Evolutionary conservation across 2,113 vertebrate genomes (phyloP), one percentile per base, ranked within the genome.

Genomic region (Myotis davidii): DNA sequence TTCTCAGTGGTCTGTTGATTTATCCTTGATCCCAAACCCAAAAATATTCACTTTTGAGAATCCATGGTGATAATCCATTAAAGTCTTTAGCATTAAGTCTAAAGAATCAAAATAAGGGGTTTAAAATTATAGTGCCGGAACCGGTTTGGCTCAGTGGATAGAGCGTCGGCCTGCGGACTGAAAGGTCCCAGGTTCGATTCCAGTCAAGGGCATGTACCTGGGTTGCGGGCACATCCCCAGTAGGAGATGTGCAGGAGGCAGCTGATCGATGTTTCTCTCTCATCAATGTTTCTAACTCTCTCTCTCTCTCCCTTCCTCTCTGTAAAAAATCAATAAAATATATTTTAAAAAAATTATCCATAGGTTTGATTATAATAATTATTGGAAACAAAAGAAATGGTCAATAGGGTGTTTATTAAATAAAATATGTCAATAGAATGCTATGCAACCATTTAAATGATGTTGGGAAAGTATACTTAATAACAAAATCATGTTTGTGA

Each of bases 91-190:
- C 16, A 74, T 92, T 90, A 72, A 91, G 56, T 64, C 61, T 74
- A 56, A n/a, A 87, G 59, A 93, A 76, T 34, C 32, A 70, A 97
- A 93, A 86, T 76, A 87, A 89, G 16, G 2, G 9, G 27, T 85
- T 95, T 96, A 39, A 78, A 78, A 50, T 82, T 42, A 76, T 67
- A n/a, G n/a, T n/a, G n/a, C n/a, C n/a, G n/a, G n/a, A n/a, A n/a
- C n/a, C n/a, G n/a, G n/a, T n/a, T n/a, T n/a, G n/a, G n/a, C n/a
- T n/a, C n/a, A n/a, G n/a, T n/a, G n/a, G n/a, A n/a, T n/a, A n/a
- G n/a, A n/a, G n/a, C n/a, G n/a, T n/a, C n/a, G n/a, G n/a, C n/a
- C n/a, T n/a, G n/a, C n/a, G n/a, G n/a, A n/a, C n/a, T n/a, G n/a
- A n/a, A n/a, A n/a, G n/a, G n/a, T n/a, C n/a, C n/a, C n/a, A n/a